Base-by-base conservation (phyloP, 2,888 invertebrate species). In the Cremastinae sp. region DNA sequence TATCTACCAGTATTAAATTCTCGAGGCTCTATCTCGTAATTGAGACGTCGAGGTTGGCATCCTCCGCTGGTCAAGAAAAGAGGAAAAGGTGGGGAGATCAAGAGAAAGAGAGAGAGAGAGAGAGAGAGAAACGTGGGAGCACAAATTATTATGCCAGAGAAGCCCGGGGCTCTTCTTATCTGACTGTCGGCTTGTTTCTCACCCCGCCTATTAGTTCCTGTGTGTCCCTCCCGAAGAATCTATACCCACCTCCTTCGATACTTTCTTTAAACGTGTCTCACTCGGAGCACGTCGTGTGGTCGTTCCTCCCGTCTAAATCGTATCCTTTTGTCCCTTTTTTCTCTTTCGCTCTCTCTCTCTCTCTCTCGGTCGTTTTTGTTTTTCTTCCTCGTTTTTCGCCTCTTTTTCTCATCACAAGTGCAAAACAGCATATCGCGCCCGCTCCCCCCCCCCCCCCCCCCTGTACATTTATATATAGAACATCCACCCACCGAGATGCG, bases 191-290 rank as follows among this genome's bases (percentile, higher is more conserved):
- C 86, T 84, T 88, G 87, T 88, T 87, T 85, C 84, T 86, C 85
- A 83, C 81, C 82, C 85, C 82, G 85, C 79, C 88, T 88, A 87
- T 87, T 89, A 87, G 86, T 87, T 85, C 81, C 83, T 82, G 82
- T 82, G 85, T 84, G 85, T 84, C 84, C 85, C 83, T 84, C 82
- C 81, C 70, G 78, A 53, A 79, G 84, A 82, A 84, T 82, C 83
- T 83, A 80, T 82, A 83, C 81, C 56, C 73, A 55, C 39, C 58
- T 64, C 58, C 71, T 65, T 53, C 69, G 51, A 69, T 61, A 69
- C 69, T 69, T 61, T 59, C 69, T 69, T 39, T 64, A 18, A 51
- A 18, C 51, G 68, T 74, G 66, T 62, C 73, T 74, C 69, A 65
- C 66, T 69, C 64, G 51, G 43, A 35, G 41, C 35, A 61, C 62